These are phyloP conservation scores for Gymnoscelis rufifasciata DNA, from an alignment of 2,888 invertebrate species.

Conservation along the genomic window DNA sequence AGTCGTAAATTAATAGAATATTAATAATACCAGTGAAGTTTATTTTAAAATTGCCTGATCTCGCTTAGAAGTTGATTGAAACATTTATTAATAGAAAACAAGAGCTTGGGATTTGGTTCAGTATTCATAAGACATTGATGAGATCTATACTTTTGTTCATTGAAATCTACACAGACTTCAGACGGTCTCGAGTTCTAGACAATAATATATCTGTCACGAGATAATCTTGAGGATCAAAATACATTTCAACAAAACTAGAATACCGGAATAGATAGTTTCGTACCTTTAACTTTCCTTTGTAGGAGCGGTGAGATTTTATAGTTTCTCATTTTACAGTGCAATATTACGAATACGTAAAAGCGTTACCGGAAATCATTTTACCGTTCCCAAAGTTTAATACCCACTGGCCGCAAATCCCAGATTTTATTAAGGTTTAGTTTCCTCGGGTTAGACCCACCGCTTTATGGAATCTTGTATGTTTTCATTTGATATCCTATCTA, in stretches of 20 bases:
- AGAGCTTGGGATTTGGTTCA: background rate
- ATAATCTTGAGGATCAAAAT: too few species aligned
- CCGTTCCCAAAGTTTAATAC: slow-evolving; percentile 17
- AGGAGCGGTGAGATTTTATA: background rate
- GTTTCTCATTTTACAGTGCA: background rate
- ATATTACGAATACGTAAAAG: background rate
- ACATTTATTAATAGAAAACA: background rate
- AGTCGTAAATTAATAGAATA: background rate
- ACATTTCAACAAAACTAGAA: too few species aligned
- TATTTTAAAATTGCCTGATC: too few species aligned
- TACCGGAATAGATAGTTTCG: too few species aligned
- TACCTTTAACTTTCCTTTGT: too few species aligned
- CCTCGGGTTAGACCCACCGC: slow-evolving; percentile 13
- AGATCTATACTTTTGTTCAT: background rate
- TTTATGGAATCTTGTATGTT: slow-evolving; percentile 26
- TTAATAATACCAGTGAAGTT: too few species aligned
- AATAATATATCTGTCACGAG: too few species aligned
- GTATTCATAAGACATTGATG: background rate
- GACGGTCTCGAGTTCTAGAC: too few species aligned
- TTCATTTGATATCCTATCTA: slow-evolving; percentile 15
- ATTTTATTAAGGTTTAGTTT: slow-evolving; percentile 26
- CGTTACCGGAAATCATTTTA: slow-evolving; percentile 6
- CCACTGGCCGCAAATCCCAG: slow-evolving; percentile 19
- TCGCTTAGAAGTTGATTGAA: background rate
- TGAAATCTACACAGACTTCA: background rate